phyloP scores from a whole-genome alignment of 92 coral and sea anemone species.

The Parazoanthus atlanticus region DNA sequence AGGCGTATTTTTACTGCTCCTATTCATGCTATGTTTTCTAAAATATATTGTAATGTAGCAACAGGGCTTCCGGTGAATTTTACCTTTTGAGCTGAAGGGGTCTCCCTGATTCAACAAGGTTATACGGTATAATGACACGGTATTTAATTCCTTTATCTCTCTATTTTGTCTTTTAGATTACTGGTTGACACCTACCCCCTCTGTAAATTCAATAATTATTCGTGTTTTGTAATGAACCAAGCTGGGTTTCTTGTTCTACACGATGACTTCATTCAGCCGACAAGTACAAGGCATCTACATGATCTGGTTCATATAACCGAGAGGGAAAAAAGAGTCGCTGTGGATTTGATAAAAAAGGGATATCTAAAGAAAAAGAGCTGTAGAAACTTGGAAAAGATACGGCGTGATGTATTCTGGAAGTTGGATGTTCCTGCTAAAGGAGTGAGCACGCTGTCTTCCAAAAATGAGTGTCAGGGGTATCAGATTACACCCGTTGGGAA shows the following conservation, averaged over 20 bases:
- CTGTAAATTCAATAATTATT: constrained; percentile 30
- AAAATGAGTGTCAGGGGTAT: constrained; percentile 43
- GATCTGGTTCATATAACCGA: constrained; percentile 62
- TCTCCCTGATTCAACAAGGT: too few species aligned
- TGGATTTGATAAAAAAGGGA: constrained; percentile 54
- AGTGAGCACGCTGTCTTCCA: constrained; percentile 35
- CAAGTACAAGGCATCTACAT: constrained; percentile 9
- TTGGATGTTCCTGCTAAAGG: constrained; percentile 29
- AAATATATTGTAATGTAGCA: too few species aligned
- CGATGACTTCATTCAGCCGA: constrained; percentile 58
- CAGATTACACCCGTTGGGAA: constrained; percentile 35
- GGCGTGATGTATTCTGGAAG: constrained; percentile 53
- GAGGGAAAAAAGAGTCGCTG: constrained; percentile 55
- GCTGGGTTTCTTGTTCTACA: constrained; percentile 66
- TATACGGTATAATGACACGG: too few species aligned
- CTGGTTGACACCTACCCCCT: constrained; percentile 58
- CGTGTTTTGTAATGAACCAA: constrained; percentile 66
- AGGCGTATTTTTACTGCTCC: neutral
- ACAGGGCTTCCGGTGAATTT: too few species aligned
- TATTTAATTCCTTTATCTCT: neutral
- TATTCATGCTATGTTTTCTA: too few species aligned
- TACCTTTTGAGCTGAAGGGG: too few species aligned
- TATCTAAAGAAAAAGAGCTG: constrained; percentile 49
- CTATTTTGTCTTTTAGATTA: constrained; percentile 37
- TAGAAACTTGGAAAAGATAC: constrained; percentile 52